Percentiles rank a stretch among this genome's conserved stretches.
These are phyloP conservation scores for Aleadryas rufinucha DNA, from an alignment of 2,113 vertebrate genomes.

Conservation along the genomic window DNA sequence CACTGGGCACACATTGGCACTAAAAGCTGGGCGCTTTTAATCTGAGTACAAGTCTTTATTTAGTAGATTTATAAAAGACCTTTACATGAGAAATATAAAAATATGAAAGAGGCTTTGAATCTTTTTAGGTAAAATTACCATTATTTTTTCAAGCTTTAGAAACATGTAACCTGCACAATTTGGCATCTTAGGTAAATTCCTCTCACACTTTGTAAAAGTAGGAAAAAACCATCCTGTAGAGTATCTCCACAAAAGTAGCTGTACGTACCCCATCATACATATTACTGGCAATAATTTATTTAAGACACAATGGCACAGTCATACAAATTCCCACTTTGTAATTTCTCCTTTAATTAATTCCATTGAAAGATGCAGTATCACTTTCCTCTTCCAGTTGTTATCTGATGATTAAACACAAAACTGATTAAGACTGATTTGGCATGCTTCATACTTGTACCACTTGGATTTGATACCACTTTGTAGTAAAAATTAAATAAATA, in stretches of 20 bases:
- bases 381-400: conserved; percentile 57
- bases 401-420: not conserved
- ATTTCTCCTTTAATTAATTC: not conserved
- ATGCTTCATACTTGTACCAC: conserved; percentile 60
- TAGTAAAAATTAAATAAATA: conserved; percentile 82
- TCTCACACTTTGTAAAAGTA: conserved; percentile 61
- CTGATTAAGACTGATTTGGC: conserved; percentile 4
- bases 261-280: not conserved
- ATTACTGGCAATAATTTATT: conserved; percentile 16
- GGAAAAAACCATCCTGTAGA: not conserved
- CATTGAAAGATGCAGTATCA: conserved; percentile 40
- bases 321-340: conserved; percentile 1
- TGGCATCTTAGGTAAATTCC: conserved; percentile 25
- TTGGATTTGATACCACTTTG: conserved; percentile 34
- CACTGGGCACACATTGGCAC: not conserved
- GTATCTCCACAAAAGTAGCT: conserved; percentile 26
- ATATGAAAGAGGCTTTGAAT: conserved; percentile 65
- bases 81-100: conserved; percentile 75
- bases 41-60: conserved; percentile 53
- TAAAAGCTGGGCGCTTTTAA: not conserved
- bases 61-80: conserved; percentile 71
- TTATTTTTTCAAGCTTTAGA: conserved; percentile 59
- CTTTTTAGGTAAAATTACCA: conserved; percentile 22
- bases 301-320: conserved; percentile 58
- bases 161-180: conserved; percentile 55